Conservation (phyloP, 35 echinoderm and acorn worm species). For the Heliocidaris erythrogramma region DNA sequence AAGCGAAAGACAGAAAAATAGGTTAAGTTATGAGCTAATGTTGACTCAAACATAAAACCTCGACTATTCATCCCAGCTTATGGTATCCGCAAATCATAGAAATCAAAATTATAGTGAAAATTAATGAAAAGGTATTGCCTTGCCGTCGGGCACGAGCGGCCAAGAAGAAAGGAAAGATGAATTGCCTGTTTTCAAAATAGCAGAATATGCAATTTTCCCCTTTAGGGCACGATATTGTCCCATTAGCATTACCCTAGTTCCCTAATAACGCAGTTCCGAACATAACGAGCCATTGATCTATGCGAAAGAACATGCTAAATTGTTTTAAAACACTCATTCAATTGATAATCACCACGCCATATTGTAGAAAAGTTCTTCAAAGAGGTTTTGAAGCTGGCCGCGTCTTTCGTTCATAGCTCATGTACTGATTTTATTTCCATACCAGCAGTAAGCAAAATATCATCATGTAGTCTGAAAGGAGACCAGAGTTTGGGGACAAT, state of each 20-base stretch:
- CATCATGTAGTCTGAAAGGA: not conserved
- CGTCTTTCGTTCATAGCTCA: not conserved
- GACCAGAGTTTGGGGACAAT: not conserved
- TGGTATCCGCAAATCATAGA: conserved; percentile 7
- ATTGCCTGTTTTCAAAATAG: conserved; percentile 4
- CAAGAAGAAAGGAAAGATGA: not conserved
- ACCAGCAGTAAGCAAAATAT: not conserved
- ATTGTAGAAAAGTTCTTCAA: not conserved
- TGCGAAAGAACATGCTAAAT: not conserved
- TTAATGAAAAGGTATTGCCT: not conserved
- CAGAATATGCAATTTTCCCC: not conserved
- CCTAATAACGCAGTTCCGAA: not conserved
- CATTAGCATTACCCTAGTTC: not conserved
- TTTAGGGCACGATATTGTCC: not conserved
- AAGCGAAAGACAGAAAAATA: not conserved
- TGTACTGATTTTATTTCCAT: not conserved
- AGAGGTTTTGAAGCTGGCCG: not conserved
- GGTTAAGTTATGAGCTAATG: conserved; percentile 12
- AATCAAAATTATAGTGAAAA: conserved; percentile 6
- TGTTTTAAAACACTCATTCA: not conserved
- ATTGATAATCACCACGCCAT: not conserved
- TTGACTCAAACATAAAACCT: not conserved
- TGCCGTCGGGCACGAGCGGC: not conserved
- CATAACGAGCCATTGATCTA: not conserved
- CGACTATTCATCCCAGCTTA: not conserved